These are phyloP conservation scores for Boloria selene DNA, from an alignment of 2,888 invertebrate genomes.

Conservation along the genomic window DNA sequence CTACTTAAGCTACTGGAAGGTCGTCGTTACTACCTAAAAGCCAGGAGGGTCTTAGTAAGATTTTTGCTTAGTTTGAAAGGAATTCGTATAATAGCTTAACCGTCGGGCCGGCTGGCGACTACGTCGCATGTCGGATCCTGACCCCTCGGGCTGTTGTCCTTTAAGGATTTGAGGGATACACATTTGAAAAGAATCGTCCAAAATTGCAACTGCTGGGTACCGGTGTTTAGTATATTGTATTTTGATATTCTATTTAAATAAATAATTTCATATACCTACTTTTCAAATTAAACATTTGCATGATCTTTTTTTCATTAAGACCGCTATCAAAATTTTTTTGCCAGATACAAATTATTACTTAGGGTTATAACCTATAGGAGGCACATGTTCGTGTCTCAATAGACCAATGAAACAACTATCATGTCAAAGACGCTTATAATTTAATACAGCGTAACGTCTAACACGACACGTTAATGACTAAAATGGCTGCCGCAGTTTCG, in stretches of 20 bases:
- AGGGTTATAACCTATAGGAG: conserved; percentile 18
- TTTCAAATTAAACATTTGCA: conserved; percentile 4
- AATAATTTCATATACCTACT: background rate
- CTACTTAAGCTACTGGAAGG: conserved; percentile 66
- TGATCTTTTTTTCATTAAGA: background rate
- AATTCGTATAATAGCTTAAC: conserved; percentile 10
- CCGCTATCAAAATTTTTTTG: background rate
- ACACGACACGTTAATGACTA: conserved; percentile 38
- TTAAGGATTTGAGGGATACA: background rate
- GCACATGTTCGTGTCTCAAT: conserved; percentile 24
- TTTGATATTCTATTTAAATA: background rate
- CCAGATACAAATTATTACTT: conserved; percentile 12
- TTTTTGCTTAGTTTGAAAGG: conserved; percentile 15
- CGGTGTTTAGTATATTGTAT: background rate
- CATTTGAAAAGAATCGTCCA: background rate
- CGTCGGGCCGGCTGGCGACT: conserved; percentile 5
- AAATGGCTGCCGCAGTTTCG: conserved; percentile 41
- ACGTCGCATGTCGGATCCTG: conserved; percentile 5
- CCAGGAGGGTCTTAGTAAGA: conserved; percentile 19
- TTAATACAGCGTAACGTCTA: conserved; percentile 36
- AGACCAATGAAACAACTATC: conserved; percentile 34
- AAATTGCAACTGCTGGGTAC: background rate
- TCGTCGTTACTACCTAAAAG: conserved; percentile 40
- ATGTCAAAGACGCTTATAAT: conserved; percentile 38
- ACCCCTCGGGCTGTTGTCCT: conserved; percentile 15